Conservation (phyloP, 2,888 invertebrate genomes). For the Cataglyphis altisquamis region DNA sequence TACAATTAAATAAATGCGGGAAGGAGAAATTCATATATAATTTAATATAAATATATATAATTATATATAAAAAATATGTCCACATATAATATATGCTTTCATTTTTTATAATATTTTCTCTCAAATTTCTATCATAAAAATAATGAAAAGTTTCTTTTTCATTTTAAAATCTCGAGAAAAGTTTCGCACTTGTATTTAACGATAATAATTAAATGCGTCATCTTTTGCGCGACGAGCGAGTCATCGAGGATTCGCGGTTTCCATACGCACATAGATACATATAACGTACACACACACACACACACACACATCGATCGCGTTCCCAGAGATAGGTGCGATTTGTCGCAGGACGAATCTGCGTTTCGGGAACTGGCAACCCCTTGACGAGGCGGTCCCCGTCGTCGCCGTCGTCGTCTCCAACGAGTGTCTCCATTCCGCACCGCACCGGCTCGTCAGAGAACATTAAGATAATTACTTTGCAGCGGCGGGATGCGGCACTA, state of each 20-base stretch:
- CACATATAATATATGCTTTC: too few relatives aligned
- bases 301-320: conserved; percentile 29
- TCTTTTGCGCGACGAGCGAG: conserved; percentile 31
- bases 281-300: neutral
- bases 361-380: conserved; percentile 17
- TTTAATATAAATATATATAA: too few relatives aligned
- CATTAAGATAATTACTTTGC: conserved; percentile 80
- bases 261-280: neutral
- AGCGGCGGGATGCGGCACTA: conserved; percentile 75
- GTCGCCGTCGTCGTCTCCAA: conserved; percentile 40
- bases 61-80: too few relatives aligned
- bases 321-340: conserved; percentile 24
- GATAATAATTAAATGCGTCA: conserved; percentile 35
- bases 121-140: too few relatives aligned
- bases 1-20: too few relatives aligned
- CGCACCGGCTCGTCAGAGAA: conserved; percentile 72
- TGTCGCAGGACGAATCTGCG: conserved; percentile 48
- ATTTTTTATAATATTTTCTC: too few relatives aligned
- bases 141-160: too few relatives aligned
- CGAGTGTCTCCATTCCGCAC: conserved; percentile 68
- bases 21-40: too few relatives aligned
- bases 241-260: conserved; percentile 38
- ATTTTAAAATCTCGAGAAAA: neutral
- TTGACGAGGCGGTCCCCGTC: neutral
- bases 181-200: neutral